phyloP scores from a whole-genome alignment of 2,797 vertebrate genomes.

The Chromis chromis region DNA sequence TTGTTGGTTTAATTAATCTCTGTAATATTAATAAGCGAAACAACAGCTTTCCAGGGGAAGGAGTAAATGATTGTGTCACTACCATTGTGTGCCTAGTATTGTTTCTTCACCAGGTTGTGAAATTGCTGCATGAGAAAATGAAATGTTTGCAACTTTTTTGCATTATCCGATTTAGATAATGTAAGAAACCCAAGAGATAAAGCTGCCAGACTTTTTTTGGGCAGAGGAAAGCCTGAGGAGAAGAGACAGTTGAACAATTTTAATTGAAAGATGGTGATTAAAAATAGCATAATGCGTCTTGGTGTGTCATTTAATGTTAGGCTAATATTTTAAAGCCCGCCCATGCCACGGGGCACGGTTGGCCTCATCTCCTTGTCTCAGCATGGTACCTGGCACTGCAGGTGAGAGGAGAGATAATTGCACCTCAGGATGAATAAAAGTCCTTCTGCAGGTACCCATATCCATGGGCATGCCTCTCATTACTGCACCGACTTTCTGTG shows the following conservation, averaged over 20 bases:
- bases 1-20: slow-evolving; percentile 74
- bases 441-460: slow-evolving; percentile 14
- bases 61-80: slow-evolving; percentile 38
- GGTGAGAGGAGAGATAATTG: slow-evolving; percentile 50
- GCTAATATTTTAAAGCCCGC: slow-evolving; percentile 29
- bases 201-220: slow-evolving; percentile 23
- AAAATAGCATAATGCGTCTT: slow-evolving; percentile 24
- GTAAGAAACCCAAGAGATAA: not conserved
- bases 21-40: slow-evolving; percentile 70
- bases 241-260: slow-evolving; percentile 36
- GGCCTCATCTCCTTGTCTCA: slow-evolving; percentile 45
- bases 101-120: slow-evolving; percentile 60
- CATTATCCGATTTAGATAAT: slow-evolving; percentile 48
- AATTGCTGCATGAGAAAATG: slow-evolving; percentile 46
- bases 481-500: slow-evolving; percentile 13
- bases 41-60: slow-evolving; percentile 41
- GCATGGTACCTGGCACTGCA: slow-evolving; percentile 38
- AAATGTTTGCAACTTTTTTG: slow-evolving; percentile 49
- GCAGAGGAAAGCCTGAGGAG: not conserved
- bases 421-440: slow-evolving; percentile 55
- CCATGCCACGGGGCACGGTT: slow-evolving; percentile 20
- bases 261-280: slow-evolving; percentile 27
- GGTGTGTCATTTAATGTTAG: slow-evolving; percentile 42
- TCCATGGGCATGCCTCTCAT: slow-evolving; percentile 28
- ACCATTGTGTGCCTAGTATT: slow-evolving; percentile 27